Conservation (phyloP, 2,113 vertebrate species). For the Nannobrachium achirus region DNA sequence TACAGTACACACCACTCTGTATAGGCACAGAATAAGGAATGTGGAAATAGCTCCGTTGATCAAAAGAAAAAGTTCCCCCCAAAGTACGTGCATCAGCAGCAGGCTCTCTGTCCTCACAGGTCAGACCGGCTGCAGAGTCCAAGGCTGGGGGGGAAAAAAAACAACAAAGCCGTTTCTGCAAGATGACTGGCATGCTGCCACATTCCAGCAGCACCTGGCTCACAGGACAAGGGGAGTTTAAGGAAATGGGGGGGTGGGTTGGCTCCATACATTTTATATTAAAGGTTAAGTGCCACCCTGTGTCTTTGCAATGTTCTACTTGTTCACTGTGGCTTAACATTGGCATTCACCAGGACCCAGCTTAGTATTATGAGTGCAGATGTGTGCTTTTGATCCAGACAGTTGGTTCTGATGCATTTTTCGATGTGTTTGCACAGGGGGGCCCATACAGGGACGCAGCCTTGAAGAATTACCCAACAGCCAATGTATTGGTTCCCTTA, state of each 20-base stretch:
- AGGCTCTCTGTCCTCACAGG: constrained; percentile 32
- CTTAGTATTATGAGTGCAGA: constrained; percentile 40
- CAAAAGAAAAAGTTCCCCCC: constrained; percentile 23
- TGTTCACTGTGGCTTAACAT: background rate
- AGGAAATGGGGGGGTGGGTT: constrained; percentile 3
- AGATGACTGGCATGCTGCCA: constrained; percentile 22
- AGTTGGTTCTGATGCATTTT: constrained; percentile 12
- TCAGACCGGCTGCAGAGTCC: constrained; percentile 21
- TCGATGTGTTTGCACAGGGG: constrained; percentile 52
- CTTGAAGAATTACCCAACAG: constrained; percentile 55
- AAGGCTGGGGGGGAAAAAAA: constrained; percentile 25
- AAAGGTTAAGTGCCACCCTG: background rate
- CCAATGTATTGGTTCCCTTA: constrained; percentile 40
- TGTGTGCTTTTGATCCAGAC: constrained; percentile 58
- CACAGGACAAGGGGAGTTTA: background rate
- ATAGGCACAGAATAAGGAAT: background rate
- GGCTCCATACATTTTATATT: constrained; percentile 13
- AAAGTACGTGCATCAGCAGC: constrained; percentile 27
- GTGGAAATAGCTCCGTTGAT: constrained; percentile 18
- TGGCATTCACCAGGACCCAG: constrained; percentile 6
- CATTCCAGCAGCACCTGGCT: constrained; percentile 53
- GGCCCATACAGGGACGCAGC: constrained; percentile 37
- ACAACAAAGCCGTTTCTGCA: constrained; percentile 26
- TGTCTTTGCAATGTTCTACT: constrained; percentile 12
- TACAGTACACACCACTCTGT: background rate